These are phyloP conservation scores for Montipora sp. DNA, from an alignment of 64 coral and sea anemone species.

Conservation along the genomic window DNA sequence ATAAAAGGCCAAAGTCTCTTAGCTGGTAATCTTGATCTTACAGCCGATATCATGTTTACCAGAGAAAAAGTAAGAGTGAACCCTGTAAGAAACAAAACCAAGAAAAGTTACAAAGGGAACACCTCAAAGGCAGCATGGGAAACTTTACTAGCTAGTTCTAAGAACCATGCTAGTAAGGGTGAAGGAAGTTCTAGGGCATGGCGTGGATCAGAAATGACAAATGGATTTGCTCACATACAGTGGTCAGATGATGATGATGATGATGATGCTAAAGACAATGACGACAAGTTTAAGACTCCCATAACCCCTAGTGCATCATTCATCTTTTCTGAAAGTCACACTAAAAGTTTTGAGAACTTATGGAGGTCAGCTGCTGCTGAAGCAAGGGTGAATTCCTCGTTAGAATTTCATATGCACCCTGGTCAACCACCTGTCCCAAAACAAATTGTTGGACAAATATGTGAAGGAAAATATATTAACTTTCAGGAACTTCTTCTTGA, in stretches of 20 bases:
- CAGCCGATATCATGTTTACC: constrained; percentile 55
- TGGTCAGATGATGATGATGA: constrained; percentile 35
- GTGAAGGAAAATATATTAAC: constrained; percentile 82
- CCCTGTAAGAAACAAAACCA: constrained; percentile 23
- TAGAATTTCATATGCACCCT: constrained; percentile 62
- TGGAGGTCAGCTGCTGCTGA: constrained; percentile 47
- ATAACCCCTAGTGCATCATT: constrained; percentile 57
- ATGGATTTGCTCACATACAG: constrained; percentile 1
- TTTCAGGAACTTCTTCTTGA: constrained; percentile 90
- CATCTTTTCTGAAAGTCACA: constrained; percentile 67
- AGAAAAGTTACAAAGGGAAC: constrained; percentile 50
- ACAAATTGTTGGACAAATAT: constrained; percentile 73
- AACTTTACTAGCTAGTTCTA: constrained; percentile 32
- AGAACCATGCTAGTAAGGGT: not conserved
- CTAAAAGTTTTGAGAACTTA: constrained; percentile 61
- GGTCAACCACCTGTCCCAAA: constrained; percentile 73
- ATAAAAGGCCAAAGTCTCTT: not conserved
- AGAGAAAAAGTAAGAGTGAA: constrained; percentile 67
- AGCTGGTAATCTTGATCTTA: too few relatives aligned
- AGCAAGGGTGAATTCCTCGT: not conserved
- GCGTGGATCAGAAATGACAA: not conserved
- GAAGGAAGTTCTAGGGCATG: not conserved
- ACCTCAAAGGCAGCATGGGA: constrained; percentile 67
- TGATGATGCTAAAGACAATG: constrained; percentile 56
- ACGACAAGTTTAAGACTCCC: constrained; percentile 71